phyloP scores from a whole-genome alignment of 2,797 vertebrate species.

The Pteronotus mesoamericanus region DNA sequence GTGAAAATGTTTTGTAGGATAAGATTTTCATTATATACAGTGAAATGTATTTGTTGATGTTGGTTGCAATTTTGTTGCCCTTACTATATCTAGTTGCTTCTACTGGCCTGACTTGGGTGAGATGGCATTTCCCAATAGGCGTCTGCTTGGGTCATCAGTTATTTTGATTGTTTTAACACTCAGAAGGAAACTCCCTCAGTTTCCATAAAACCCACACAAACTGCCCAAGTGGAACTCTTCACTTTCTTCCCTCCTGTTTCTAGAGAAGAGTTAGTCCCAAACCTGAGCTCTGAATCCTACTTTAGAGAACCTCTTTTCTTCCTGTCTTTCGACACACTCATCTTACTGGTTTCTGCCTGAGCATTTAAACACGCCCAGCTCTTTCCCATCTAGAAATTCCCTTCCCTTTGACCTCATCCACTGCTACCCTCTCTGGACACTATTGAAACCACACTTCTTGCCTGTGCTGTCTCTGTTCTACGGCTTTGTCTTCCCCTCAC shows the following conservation, averaged over 20 bases:
- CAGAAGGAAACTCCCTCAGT: constrained; percentile 21
- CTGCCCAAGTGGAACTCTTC: not conserved
- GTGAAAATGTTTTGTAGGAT: not conserved
- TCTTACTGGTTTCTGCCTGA: not conserved
- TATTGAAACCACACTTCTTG: not conserved
- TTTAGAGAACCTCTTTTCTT: not conserved
- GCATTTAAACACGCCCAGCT: not conserved
- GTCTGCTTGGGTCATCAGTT: not conserved
- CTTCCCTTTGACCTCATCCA: not conserved
- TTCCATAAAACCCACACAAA: not conserved
- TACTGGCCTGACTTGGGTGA: not conserved
- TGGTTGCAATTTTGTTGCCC: not conserved
- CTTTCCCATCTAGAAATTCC: not conserved
- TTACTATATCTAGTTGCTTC: not conserved
- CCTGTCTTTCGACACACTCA: not conserved
- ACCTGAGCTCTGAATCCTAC: not conserved
- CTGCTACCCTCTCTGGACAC: not conserved
- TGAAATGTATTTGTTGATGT: not conserved
- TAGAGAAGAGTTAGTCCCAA: not conserved
- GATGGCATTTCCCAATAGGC: not conserved
- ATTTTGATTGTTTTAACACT: not conserved
- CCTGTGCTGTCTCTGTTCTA: not conserved
- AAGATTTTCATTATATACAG: not conserved
- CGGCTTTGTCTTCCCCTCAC: not conserved
- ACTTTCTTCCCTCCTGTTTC: not conserved